phyloP scores from a whole-genome alignment of 1,140 invertebrate species.

The Leptopilina boulardi region DNA sequence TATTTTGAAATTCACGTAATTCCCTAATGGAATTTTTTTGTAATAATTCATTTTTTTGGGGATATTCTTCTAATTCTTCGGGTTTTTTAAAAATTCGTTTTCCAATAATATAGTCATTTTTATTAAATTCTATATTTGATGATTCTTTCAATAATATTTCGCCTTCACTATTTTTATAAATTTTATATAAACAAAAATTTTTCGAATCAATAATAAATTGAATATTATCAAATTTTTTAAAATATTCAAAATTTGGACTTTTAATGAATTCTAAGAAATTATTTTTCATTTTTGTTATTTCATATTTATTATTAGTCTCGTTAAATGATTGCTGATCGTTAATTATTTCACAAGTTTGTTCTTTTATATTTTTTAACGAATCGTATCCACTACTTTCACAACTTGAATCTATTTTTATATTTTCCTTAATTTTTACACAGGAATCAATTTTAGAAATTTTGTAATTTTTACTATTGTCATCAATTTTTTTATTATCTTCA shows the following conservation, averaged over 20 bases:
- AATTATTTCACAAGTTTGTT: background rate
- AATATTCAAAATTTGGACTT: background rate
- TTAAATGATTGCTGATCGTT: background rate
- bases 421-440: background rate
- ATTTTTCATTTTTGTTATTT: background rate
- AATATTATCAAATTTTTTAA: background rate
- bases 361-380: background rate
- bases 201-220: background rate
- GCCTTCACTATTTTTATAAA: background rate
- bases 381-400: constrained; percentile 14
- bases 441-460: background rate
- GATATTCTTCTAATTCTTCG: background rate
- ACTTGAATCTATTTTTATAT: background rate
- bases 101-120: background rate
- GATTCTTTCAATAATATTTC: constrained; percentile 15
- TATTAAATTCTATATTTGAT: background rate
- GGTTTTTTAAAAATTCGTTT: background rate
- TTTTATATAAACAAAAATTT: constrained; percentile 21
- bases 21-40: background rate
- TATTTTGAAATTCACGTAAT: background rate
- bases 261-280: background rate
- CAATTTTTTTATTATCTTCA: background rate
- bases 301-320: background rate
- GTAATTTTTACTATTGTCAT: background rate
- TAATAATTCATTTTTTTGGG: background rate